phyloP scores from a whole-genome alignment of 2,113 vertebrate genomes.

The Sporophila hypoxantha region DNA sequence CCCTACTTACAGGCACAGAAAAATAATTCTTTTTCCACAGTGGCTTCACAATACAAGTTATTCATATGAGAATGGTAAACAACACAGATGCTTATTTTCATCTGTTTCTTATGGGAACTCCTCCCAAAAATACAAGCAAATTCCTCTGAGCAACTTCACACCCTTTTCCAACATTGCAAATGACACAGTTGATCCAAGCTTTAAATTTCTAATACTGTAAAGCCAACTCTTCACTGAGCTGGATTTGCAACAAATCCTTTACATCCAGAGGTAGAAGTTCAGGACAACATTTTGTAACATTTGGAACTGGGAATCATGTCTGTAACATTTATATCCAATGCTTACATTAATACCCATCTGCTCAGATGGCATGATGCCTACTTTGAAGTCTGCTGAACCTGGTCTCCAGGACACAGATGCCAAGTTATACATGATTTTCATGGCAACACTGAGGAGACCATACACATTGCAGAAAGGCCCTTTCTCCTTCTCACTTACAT shows the following conservation, averaged over 20 bases:
- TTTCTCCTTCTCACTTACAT: background rate
- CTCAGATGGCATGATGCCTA: slow-evolving; percentile 3
- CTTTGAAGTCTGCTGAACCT: background rate
- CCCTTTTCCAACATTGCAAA: background rate
- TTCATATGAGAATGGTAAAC: background rate
- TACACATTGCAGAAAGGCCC: background rate
- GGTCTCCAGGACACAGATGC: background rate
- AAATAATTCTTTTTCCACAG: background rate
- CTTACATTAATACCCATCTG: slow-evolving; percentile 58
- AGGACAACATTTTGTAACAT: slow-evolving; percentile 24
- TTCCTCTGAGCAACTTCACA: background rate
- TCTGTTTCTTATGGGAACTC: background rate
- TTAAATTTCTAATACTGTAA: slow-evolving; percentile 12
- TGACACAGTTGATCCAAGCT: background rate
- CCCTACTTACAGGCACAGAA: background rate
- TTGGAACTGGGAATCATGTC: slow-evolving; percentile 22
- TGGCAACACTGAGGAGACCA: background rate
- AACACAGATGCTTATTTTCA: background rate
- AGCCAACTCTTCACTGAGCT: slow-evolving; percentile 11
- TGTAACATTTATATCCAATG: background rate
- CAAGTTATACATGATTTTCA: background rate
- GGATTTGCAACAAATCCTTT: slow-evolving; percentile 42
- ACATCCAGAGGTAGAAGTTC: slow-evolving; percentile 25
- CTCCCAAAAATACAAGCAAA: background rate
- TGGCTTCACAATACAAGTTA: background rate